These are phyloP conservation scores for Cynopterus sphinx DNA, from an alignment of 2,797 vertebrate genomes.

Conservation along the genomic window DNA sequence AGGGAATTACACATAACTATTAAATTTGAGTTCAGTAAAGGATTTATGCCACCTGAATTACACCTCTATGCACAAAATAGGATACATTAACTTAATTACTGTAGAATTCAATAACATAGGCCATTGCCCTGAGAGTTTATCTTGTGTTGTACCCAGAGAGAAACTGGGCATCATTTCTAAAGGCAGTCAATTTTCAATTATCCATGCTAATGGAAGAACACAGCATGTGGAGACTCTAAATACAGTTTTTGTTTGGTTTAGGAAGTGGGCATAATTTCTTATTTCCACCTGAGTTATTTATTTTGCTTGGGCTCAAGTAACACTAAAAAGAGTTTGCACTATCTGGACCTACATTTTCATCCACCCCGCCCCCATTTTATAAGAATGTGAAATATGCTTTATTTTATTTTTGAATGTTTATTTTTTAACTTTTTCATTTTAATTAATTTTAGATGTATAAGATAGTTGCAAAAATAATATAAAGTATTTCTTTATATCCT, in stretches of 20 bases:
- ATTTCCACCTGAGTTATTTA: constrained; percentile 49
- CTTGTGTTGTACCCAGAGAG: constrained; percentile 32
- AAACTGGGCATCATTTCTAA: constrained; percentile 64
- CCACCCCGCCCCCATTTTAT: background rate
- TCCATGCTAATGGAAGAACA: constrained; percentile 62
- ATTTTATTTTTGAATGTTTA: constrained; percentile 5
- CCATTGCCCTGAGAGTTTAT: constrained; percentile 65
- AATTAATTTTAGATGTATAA: constrained; percentile 21
- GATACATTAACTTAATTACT: constrained; percentile 74
- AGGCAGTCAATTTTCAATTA: constrained; percentile 71
- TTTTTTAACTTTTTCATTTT: background rate
- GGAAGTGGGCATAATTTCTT: constrained; percentile 12
- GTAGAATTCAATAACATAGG: constrained; percentile 68
- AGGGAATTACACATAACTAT: constrained; percentile 53
- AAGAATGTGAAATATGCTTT: background rate
- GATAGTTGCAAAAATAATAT: background rate
- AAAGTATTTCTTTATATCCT: background rate
- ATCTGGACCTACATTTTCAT: background rate
- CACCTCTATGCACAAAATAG: constrained; percentile 63
- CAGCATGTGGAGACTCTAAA: constrained; percentile 25
- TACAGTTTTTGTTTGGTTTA: constrained; percentile 43
- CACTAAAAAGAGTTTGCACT: background rate
- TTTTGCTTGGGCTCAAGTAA: background rate
- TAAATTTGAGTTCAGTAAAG: constrained; percentile 71
- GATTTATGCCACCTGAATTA: constrained; percentile 69